phyloP scores from a whole-genome alignment of 2,113 vertebrate genomes.

The Myotis brandtii region DNA sequence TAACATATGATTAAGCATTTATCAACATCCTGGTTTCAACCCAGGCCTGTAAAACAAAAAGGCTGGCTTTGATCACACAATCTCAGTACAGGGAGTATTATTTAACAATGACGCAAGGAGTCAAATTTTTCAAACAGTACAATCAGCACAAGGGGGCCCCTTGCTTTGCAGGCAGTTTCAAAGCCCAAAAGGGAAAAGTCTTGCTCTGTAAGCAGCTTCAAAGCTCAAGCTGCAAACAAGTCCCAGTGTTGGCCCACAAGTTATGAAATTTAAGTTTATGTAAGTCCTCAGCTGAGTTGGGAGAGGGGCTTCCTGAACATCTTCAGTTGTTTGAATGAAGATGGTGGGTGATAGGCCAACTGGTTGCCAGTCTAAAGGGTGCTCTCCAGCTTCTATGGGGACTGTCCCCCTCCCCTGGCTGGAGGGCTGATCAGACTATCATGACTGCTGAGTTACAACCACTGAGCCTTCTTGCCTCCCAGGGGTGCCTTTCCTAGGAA shows the following conservation, averaged over 20 bases:
- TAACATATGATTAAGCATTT: neutral
- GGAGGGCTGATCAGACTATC: neutral
- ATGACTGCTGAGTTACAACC: neutral
- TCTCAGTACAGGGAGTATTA: neutral
- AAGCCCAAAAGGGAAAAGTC: neutral
- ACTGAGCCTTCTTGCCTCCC: neutral
- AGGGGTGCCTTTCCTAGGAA: neutral
- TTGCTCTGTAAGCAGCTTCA: neutral
- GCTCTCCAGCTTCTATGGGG: neutral
- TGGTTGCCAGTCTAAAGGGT: neutral
- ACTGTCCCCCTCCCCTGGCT: neutral
- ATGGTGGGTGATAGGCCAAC: neutral
- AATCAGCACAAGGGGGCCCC: neutral
- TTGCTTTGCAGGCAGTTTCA: neutral
- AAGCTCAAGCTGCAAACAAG: neutral
- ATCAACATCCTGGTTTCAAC: neutral
- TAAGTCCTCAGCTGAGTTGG: neutral
- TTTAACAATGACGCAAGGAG: neutral
- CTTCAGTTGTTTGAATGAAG: neutral
- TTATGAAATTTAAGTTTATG: neutral
- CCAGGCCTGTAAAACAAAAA: neutral
- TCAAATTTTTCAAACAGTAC: neutral
- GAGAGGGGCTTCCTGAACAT: neutral
- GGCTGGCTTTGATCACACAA: neutral
- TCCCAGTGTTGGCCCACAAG: neutral